phyloP scores from a whole-genome alignment of 2,113 vertebrate species.

The Panthera tigris region DNA sequence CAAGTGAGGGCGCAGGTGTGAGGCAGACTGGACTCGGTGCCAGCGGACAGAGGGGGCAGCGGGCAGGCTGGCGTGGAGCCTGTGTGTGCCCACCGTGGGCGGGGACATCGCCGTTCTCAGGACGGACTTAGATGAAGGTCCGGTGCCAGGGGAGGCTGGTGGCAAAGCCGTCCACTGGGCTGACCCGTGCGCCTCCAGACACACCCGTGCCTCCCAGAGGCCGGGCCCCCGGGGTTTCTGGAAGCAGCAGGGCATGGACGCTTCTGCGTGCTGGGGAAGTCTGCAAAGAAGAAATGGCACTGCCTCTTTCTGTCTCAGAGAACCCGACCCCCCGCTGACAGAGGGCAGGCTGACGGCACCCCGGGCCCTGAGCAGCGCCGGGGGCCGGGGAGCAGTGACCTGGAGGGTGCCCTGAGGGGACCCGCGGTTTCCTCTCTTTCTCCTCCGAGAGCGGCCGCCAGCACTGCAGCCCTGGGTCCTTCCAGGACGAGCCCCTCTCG shows the following conservation, averaged over 20 bases:
- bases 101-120: background rate
- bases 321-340: too few species aligned
- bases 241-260: background rate
- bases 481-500: background rate
- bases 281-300: background rate
- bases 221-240: background rate
- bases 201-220: background rate
- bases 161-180: background rate
- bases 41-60: background rate
- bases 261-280: background rate
- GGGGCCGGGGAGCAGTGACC: background rate
- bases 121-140: background rate
- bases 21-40: background rate
- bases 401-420: accelerated
- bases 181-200: background rate
- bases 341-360: accelerated
- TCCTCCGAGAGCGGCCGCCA: background rate
- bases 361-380: background rate
- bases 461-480: accelerated
- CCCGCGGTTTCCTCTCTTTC: background rate
- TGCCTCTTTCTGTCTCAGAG: background rate
- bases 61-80: accelerated
- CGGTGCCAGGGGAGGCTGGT: accelerated
- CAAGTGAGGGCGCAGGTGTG: too few species aligned
- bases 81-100: accelerated